phyloP scores from a whole-genome alignment of 92 coral and sea anemone species.

The Porites divaricata region DNA sequence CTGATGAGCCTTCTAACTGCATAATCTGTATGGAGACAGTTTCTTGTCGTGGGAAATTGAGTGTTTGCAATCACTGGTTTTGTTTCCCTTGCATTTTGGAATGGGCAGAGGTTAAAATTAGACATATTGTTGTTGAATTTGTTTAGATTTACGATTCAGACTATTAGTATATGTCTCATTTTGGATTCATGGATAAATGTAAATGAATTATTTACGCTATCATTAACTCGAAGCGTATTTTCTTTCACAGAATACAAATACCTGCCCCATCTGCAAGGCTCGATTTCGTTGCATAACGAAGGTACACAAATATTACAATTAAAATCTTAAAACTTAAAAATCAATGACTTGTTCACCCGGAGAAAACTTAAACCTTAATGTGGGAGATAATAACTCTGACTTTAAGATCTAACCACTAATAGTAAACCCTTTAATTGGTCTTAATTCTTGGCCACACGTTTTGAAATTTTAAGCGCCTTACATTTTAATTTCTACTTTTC shows the following conservation, averaged over 20 bases:
- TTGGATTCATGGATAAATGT: constrained; percentile 41
- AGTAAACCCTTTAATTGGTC: background rate
- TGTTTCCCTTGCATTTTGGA: constrained; percentile 91
- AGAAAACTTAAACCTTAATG: background rate
- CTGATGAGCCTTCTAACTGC: constrained; percentile 62
- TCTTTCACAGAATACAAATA: constrained; percentile 90
- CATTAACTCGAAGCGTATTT: constrained; percentile 22
- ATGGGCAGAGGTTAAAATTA: constrained; percentile 90
- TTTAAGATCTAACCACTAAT: background rate
- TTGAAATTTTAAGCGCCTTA: constrained; percentile 3
- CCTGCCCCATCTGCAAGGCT: constrained; percentile 96
- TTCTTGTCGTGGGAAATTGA: constrained; percentile 88
- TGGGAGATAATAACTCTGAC: background rate
- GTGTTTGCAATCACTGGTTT: constrained; percentile 98
- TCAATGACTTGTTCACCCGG: constrained; percentile 10
- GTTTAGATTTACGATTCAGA: constrained; percentile 12
- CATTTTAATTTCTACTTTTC: background rate
- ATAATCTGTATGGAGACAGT: constrained; percentile 94
- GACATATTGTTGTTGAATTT: constrained; percentile 16
- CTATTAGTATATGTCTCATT: constrained; percentile 15
- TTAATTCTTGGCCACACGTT: background rate
- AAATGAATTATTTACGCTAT: constrained; percentile 24
- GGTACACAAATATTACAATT: constrained; percentile 66
- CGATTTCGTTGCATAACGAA: constrained; percentile 96
- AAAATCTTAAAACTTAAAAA: constrained; percentile 18